A percentile compares a stretch with the other conserved stretches of the same genome.
These are phyloP conservation scores for Tenebrio molitor DNA, from an alignment of 1,140 invertebrate genomes.

Conservation along the genomic window DNA sequence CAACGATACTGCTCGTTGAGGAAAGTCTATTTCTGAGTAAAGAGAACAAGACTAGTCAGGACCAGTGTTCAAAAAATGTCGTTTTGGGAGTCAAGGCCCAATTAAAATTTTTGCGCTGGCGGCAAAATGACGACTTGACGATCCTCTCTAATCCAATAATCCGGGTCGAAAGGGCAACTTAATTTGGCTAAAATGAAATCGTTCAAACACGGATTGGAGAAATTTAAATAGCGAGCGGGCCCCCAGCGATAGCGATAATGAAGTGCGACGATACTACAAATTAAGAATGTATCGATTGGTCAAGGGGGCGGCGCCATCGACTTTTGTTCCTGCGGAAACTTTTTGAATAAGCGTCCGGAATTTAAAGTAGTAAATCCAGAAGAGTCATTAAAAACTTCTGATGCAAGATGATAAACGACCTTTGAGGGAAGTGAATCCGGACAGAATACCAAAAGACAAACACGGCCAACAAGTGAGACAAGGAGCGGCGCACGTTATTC, in stretches of 20 bases:
- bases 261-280: constrained; percentile 10
- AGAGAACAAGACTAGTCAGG: too few relatives aligned
- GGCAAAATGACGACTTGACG: background rate
- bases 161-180: background rate
- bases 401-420: constrained; percentile 48
- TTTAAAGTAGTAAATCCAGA: constrained; percentile 49
- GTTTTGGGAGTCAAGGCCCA: too few relatives aligned
- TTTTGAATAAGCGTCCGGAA: constrained; percentile 25
- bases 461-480: constrained; percentile 41
- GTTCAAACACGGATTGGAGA: background rate
- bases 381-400: constrained; percentile 49
- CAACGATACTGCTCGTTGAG: too few relatives aligned
- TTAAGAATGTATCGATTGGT: constrained; percentile 12
- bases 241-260: constrained; percentile 12
- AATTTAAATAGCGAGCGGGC: constrained; percentile 18
- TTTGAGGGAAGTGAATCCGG: constrained; percentile 34
- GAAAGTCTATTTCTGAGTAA: too few relatives aligned
- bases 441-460: constrained; percentile 43
- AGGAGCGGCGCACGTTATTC: constrained; percentile 32
- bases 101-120: too few relatives aligned
- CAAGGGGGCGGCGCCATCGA: background rate
- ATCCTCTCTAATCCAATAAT: background rate
- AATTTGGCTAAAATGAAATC: background rate
- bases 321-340: constrained; percentile 7
- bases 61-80: too few relatives aligned